Evolutionary conservation across 2,888 invertebrate genomes (phyloP), one percentile per base, ranked within the genome.

Genomic region (Caenorhabditis japonica): DNA sequence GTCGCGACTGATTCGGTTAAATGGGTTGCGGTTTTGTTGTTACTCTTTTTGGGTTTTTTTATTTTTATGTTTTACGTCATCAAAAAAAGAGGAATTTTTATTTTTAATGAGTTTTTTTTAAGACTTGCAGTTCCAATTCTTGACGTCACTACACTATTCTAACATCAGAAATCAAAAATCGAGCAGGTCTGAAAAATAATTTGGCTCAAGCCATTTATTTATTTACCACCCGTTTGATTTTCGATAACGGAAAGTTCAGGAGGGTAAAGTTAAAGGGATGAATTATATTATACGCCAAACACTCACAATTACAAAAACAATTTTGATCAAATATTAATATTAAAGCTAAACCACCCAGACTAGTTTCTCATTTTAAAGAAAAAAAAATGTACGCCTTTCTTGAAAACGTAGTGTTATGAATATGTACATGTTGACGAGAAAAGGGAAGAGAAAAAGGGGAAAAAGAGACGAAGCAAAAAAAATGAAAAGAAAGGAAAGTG

Each of bases 251-350:
- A 36, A 58, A n/a, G n/a, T n/a, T n/a, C n/a, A n/a, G n/a, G n/a
- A n/a, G n/a, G n/a, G n/a, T n/a, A n/a, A n/a, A n/a, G n/a, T n/a
- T n/a, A n/a, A n/a, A n/a, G n/a, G n/a, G n/a, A n/a, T n/a, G n/a
- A n/a, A n/a, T n/a, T n/a, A n/a, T n/a, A n/a, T n/a, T n/a, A n/a
- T n/a, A n/a, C n/a, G n/a, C n/a, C n/a, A n/a, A n/a, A n/a, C n/a
- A n/a, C n/a, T n/a, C n/a, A n/a, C n/a, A n/a, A n/a, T n/a, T n/a
- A n/a, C n/a, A n/a, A n/a, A n/a, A n/a, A n/a, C n/a, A n/a, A n/a
- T n/a, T 64, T 49, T 49, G 39, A 66, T 66, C 56, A 66, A 66
- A 56, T 66, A 66, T 66, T 66, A 66, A 66, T 66, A 56, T 66
- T 51, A 49, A 30, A 15, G 53, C 64, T 56, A 49, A 51, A 64